Conservation (phyloP, 2,888 invertebrate species). For the Lepidocyrtoides sp. region DNA sequence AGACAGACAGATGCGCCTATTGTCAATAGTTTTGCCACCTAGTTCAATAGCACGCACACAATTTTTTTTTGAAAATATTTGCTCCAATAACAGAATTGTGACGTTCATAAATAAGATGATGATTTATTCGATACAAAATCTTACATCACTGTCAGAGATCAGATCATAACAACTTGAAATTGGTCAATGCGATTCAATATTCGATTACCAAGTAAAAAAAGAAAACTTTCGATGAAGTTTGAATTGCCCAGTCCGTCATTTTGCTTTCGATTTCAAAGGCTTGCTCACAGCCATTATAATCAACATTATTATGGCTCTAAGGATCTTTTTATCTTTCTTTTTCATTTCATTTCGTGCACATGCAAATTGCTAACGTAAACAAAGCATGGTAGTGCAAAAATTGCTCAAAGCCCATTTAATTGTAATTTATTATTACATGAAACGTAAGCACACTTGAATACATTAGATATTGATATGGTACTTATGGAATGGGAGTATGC, state of each 20-base stretch:
- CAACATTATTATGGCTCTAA: no score
- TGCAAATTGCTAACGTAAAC: no score
- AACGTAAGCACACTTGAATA: background rate
- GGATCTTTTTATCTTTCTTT: background rate
- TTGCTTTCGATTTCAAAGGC: no score
- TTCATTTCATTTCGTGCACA: background rate
- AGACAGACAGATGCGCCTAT: background rate
- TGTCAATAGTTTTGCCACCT: background rate
- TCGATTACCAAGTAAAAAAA: no score
- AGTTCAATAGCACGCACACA: constrained; percentile 3
- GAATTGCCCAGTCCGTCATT: no score
- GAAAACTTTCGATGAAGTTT: no score
- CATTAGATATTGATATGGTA: no score
- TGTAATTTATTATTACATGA: constrained; percentile 2
- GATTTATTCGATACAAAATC: background rate
- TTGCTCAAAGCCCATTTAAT: background rate
- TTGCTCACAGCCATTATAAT: no score
- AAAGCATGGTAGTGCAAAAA: no score
- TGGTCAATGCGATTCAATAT: background rate
- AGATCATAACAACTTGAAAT: background rate
- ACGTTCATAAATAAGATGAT: background rate
- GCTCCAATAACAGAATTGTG: background rate
- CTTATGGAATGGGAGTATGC: no score
- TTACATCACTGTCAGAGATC: background rate
- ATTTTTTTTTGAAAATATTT: background rate